Conservation (phyloP, 2,797 vertebrate genomes). For the Sphaeramia orbicularis region DNA sequence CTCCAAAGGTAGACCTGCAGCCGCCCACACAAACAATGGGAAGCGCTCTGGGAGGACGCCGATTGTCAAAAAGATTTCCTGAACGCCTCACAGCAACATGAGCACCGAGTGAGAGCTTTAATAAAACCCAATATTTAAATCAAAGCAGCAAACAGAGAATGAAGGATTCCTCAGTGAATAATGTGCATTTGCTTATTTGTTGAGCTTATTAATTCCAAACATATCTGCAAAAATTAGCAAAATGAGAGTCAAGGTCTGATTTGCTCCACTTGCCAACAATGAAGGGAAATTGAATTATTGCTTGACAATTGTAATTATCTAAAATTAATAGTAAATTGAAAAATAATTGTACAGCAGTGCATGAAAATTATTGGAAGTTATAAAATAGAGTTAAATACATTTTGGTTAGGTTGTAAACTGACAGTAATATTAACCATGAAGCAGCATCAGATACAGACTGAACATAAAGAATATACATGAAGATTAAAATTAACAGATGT, state of each 20-base stretch:
- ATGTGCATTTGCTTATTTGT: constrained; percentile 50
- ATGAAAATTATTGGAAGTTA: too few relatives aligned
- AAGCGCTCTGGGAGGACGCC: constrained; percentile 45
- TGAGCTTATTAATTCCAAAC: constrained; percentile 47
- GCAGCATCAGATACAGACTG: too few relatives aligned
- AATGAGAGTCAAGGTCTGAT: constrained; percentile 59
- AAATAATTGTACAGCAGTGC: constrained; percentile 6
- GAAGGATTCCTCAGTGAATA: constrained; percentile 35
- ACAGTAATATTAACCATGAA: too few relatives aligned
- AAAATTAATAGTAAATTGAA: neutral
- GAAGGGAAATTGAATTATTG: constrained; percentile 59
- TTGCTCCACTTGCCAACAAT: constrained; percentile 63
- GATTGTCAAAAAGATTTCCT: constrained; percentile 48
- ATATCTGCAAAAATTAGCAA: constrained; percentile 61
- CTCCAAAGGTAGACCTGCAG: constrained; percentile 36
- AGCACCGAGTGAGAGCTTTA: constrained; percentile 13
- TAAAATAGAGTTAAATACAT: too few relatives aligned
- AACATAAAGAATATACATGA: too few relatives aligned
- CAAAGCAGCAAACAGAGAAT: constrained; percentile 12
- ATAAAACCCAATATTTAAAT: constrained; percentile 10
- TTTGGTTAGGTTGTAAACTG: too few relatives aligned
- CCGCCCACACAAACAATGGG: constrained; percentile 51
- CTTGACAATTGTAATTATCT: constrained; percentile 59
- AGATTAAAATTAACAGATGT: too few relatives aligned
- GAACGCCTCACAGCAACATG: constrained; percentile 43